A percentile compares a stretch with the other conserved stretches of the same genome.
phyloP scores from a whole-genome alignment of 2,888 invertebrate genomes.

The Cactoblastis cactorum region DNA sequence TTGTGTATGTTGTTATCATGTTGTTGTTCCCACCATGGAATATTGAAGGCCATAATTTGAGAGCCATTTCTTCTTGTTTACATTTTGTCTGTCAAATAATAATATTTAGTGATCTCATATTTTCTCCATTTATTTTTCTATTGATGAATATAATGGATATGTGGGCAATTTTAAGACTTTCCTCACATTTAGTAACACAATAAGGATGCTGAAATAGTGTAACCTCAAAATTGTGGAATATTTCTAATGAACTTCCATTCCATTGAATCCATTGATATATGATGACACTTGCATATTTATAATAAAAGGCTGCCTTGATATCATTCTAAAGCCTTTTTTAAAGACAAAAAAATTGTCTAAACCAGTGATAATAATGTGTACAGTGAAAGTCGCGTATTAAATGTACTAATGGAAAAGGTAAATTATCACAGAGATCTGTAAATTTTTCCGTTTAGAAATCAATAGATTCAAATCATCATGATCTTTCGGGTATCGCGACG shows the following conservation, averaged over 20 bases:
- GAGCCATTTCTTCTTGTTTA: constrained; percentile 58
- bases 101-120: constrained; percentile 69
- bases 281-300: constrained; percentile 31
- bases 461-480: background rate
- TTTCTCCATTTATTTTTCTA: constrained; percentile 53
- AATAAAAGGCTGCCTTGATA: constrained; percentile 41
- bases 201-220: constrained; percentile 33
- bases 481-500: background rate
- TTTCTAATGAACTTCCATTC: constrained; percentile 22
- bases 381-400: background rate
- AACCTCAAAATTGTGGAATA: constrained; percentile 21
- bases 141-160: constrained; percentile 31
- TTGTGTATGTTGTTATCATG: constrained; percentile 14
- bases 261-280: constrained; percentile 28
- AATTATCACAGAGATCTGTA: background rate
- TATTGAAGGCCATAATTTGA: constrained; percentile 44
- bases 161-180: constrained; percentile 24
- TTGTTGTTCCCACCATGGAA: constrained; percentile 37
- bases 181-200: constrained; percentile 29
- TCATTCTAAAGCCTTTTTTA: constrained; percentile 27
- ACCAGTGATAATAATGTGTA: background rate
- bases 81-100: constrained; percentile 57
- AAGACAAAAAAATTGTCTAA: no score
- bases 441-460: background rate
- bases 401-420: background rate